Percentiles rank a stretch among this genome's conserved stretches.
Conservation (phyloP, 2,888 invertebrate genomes). For the Agrilus biguttatus region DNA sequence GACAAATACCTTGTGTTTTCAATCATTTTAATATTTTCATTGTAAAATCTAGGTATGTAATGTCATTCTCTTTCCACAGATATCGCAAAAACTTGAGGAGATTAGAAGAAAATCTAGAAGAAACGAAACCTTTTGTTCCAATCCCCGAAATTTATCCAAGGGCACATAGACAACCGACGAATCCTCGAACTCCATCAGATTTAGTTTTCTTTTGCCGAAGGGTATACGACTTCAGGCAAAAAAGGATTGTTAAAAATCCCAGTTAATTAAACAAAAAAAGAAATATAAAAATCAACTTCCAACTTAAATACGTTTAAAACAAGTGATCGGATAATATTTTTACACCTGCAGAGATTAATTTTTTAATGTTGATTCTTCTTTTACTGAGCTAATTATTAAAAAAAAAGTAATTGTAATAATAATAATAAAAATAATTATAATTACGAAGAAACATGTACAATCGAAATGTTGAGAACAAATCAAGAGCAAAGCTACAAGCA, state of each 20-base stretch:
- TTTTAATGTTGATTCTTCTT: too few relatives aligned
- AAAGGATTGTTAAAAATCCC: conserved; percentile 44
- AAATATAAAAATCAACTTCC: not conserved
- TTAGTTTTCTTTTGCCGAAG: conserved; percentile 89
- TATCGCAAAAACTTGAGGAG: conserved; percentile 72
- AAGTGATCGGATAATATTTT: too few relatives aligned
- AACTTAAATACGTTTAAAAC: not conserved
- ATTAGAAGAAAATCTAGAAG: conserved; percentile 59
- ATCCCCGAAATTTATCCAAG: conserved; percentile 46
- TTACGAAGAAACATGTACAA: too few relatives aligned
- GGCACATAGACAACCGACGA: conserved; percentile 43
- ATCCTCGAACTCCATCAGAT: conserved; percentile 55
- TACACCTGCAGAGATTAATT: too few relatives aligned
- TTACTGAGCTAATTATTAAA: too few relatives aligned
- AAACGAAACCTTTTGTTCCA: conserved; percentile 61
- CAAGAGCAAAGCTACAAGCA: conserved; percentile 5
- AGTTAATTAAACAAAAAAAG: conserved; percentile 19
- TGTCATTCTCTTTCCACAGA: conserved; percentile 35
- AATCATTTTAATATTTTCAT: too few relatives aligned
- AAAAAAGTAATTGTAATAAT: too few relatives aligned
- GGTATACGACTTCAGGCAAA: conserved; percentile 89
- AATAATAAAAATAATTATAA: too few relatives aligned
- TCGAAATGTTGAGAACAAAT: too few relatives aligned
- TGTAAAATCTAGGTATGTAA: too few relatives aligned
- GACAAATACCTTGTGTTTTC: too few relatives aligned